Conservation (phyloP, 2,797 vertebrate species). For the Hydrocynus forskahlii region DNA sequence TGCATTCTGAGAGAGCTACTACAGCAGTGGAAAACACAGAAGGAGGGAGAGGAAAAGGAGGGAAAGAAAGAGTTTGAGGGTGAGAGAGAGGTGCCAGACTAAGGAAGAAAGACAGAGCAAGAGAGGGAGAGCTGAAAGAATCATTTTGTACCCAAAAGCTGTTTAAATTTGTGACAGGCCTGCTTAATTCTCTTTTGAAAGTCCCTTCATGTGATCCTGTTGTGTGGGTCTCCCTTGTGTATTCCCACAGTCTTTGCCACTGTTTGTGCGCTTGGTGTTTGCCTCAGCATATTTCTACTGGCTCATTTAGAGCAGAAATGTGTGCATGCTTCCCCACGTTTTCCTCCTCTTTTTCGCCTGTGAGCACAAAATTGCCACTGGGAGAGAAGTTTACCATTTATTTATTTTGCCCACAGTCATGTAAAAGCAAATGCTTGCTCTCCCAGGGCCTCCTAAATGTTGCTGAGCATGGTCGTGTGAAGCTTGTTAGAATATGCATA, state of each 20-base stretch:
- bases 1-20: neutral
- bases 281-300: conserved; percentile 24
- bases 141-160: conserved; percentile 29
- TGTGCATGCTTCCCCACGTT: conserved; percentile 6
- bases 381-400: conserved; percentile 56
- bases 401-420: conserved; percentile 64
- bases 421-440: conserved; percentile 48
- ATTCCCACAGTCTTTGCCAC: conserved; percentile 18
- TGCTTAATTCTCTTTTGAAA: conserved; percentile 35
- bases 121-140: conserved; percentile 5
- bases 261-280: conserved; percentile 43
- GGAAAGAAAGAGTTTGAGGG: neutral
- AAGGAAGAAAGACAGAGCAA: neutral
- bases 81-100: neutral
- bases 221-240: conserved; percentile 35
- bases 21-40: neutral
- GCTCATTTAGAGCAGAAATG: conserved; percentile 11
- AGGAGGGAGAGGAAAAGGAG: neutral
- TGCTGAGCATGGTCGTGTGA: conserved; percentile 56
- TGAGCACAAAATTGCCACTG: neutral
- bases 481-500: conserved; percentile 45
- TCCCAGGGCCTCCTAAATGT: conserved; percentile 48
- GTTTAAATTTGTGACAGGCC: conserved; percentile 33
- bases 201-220: conserved; percentile 28
- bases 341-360: neutral